A percentile compares a stretch with the other conserved stretches of the same genome.
phyloP scores from a whole-genome alignment of 2,797 vertebrate genomes.

The Melanogrammus aeglefinus region DNA sequence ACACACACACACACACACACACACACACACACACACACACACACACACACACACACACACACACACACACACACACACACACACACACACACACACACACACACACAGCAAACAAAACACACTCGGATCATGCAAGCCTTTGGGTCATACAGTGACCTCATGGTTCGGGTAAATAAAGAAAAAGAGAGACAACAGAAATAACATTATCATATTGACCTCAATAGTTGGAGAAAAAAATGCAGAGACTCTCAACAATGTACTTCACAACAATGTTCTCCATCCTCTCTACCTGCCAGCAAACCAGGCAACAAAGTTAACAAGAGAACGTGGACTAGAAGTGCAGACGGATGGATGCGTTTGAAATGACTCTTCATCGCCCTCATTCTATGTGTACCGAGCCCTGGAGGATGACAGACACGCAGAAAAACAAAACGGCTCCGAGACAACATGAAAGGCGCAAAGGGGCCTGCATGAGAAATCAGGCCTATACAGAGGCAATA shows the following conservation, averaged over 20 bases:
- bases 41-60: background rate
- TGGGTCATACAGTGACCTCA: background rate
- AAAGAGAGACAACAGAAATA: background rate
- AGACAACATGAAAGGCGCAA: conserved; percentile 12
- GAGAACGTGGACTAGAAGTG: background rate
- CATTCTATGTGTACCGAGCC: conserved; percentile 24
- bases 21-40: background rate
- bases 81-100: background rate
- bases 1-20: conserved; percentile 10
- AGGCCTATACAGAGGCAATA: conserved; percentile 14
- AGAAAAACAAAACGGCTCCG: conserved; percentile 24
- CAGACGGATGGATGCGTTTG: background rate
- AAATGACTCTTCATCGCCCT: conserved; percentile 23
- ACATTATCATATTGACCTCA: background rate
- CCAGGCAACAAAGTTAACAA: background rate
- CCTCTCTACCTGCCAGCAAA: background rate
- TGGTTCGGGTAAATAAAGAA: background rate
- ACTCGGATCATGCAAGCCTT: background rate
- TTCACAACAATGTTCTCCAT: background rate
- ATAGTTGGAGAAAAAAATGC: background rate
- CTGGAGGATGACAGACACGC: conserved; percentile 24
- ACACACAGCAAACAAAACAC: background rate
- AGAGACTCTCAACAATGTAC: background rate
- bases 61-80: conserved; percentile 9
- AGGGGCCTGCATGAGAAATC: conserved; percentile 18